phyloP scores from a whole-genome alignment of 2,113 vertebrate genomes.

The Limnothrissa miodon region DNA sequence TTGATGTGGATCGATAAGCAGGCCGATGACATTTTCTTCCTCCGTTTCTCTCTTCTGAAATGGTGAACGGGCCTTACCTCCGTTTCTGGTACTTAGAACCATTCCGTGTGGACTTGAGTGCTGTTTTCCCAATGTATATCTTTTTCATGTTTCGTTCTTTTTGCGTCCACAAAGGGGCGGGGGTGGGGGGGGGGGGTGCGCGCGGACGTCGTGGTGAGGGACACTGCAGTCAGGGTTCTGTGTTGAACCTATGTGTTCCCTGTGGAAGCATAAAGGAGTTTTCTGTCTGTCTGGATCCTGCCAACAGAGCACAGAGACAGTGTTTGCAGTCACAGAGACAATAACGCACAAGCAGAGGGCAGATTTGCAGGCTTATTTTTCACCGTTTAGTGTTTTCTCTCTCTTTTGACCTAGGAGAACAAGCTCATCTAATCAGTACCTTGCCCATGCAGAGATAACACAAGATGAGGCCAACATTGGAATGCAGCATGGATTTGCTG shows the following conservation, averaged over 20 bases:
- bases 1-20: conserved; percentile 23
- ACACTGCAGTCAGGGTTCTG: conserved; percentile 58
- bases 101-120: conserved; percentile 74
- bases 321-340: conserved; percentile 61
- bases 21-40: conserved; percentile 35
- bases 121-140: conserved; percentile 80
- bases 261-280: conserved; percentile 69
- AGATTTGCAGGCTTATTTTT: neutral
- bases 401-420: neutral
- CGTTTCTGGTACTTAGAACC: conserved; percentile 76
- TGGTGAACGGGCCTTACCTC: conserved; percentile 67
- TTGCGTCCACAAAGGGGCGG: too few species aligned
- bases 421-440: neutral
- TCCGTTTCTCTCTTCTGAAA: conserved; percentile 45
- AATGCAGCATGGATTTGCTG: neutral
- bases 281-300: conserved; percentile 74
- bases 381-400: neutral
- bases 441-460: neutral
- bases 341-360: neutral
- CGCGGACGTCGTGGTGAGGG: conserved; percentile 46
- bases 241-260: conserved; percentile 68
- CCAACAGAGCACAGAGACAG: conserved; percentile 68
- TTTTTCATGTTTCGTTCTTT: conserved; percentile 77
- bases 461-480: neutral
- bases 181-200: conserved; percentile 62